phyloP scores from a whole-genome alignment of 2,888 invertebrate species.

The Catonia carolina region DNA sequence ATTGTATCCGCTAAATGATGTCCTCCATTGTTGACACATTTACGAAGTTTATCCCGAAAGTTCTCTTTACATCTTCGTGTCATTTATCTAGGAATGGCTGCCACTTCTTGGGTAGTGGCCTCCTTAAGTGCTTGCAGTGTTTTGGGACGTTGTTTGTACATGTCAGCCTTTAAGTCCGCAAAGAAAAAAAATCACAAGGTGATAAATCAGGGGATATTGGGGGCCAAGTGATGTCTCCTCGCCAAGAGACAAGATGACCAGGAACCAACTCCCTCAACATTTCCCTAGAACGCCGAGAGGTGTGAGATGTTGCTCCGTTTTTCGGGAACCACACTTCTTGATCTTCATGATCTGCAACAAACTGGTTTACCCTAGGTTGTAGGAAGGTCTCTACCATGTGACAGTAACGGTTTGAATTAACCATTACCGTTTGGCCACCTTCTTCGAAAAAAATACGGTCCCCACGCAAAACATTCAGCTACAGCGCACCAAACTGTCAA shows the following conservation, averaged over 20 bases:
- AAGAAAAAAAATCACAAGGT: no score
- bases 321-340: conserved; percentile 15
- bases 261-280: conserved; percentile 19
- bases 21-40: no score
- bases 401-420: no score
- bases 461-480: conserved; percentile 25
- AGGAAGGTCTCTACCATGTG: conserved; percentile 30
- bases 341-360: no score
- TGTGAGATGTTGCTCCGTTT: conserved; percentile 25
- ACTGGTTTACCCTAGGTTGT: not conserved
- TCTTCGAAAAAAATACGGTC: no score
- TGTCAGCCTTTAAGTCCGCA: conserved; percentile 4
- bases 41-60: not conserved
- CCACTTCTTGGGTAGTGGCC: not conserved
- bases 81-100: not conserved
- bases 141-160: not conserved
- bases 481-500: conserved; percentile 34
- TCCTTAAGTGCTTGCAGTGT: not conserved
- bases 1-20: no score
- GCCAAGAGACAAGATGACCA: conserved; percentile 18
- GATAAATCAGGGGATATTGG: no score
- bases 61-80: not conserved
- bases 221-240: conserved; percentile 22
- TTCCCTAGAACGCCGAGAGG: conserved; percentile 15
- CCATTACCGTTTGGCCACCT: no score